A percentile compares a stretch with the other conserved stretches of the same genome.
Conservation (phyloP, 2,888 invertebrate species). For the Nomada flava region DNA sequence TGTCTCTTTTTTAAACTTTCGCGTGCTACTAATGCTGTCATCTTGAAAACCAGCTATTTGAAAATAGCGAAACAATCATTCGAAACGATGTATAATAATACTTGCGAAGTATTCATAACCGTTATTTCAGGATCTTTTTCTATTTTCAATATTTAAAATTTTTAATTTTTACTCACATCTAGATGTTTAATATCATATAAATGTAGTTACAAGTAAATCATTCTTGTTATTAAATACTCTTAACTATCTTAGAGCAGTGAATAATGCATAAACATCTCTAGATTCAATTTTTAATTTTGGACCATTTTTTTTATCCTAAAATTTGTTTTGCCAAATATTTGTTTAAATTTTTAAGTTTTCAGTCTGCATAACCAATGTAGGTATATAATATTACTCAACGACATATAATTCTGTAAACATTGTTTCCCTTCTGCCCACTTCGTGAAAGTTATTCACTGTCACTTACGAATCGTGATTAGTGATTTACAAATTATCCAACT, state of each 20-base stretch:
- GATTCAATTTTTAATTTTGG: constrained; percentile 64
- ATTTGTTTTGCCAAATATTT: constrained; percentile 66
- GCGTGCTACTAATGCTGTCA: constrained; percentile 42
- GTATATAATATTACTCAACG: constrained; percentile 9
- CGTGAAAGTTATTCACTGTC: constrained; percentile 1
- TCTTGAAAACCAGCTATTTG: constrained; percentile 46
- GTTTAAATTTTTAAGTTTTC: constrained; percentile 62
- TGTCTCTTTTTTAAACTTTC: constrained; percentile 58
- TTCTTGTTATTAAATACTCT: constrained; percentile 68
- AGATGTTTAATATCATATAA: constrained; percentile 30
- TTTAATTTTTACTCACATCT: constrained; percentile 39
- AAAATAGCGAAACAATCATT: constrained; percentile 30
- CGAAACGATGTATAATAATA: constrained; percentile 24
- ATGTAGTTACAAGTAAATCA: constrained; percentile 38
- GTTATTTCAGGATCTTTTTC: constrained; percentile 34
- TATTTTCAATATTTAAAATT: constrained; percentile 39
- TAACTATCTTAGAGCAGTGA: constrained; percentile 43
- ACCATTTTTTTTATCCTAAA: constrained; percentile 58
- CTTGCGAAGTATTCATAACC: constrained; percentile 45
- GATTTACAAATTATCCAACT: not conserved
- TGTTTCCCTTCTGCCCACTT: constrained; percentile 8
- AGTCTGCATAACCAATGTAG: constrained; percentile 32
- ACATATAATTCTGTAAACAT: not conserved
- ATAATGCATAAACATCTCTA: constrained; percentile 44
- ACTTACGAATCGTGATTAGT: constrained; percentile 1